A percentile compares a stretch with the other conserved stretches of the same genome.
phyloP scores from a whole-genome alignment of 1,140 invertebrate genomes.

The Triops cancriformis region DNA sequence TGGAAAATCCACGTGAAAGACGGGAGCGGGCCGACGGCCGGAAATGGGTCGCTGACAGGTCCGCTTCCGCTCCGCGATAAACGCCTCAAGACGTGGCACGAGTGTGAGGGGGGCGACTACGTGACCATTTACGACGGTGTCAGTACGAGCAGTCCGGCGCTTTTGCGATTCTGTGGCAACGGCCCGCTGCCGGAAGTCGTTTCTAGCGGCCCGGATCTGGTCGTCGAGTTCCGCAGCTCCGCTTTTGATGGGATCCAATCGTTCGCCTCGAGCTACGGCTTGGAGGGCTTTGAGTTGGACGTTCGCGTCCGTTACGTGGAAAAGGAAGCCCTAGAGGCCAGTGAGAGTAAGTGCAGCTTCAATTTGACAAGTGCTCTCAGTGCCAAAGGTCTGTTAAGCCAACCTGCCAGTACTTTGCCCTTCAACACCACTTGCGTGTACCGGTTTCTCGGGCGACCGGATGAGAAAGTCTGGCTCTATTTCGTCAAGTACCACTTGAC shows the following conservation, averaged over 20 bases:
- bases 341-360: constrained; percentile 76
- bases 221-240: constrained; percentile 82
- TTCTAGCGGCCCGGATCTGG: constrained; percentile 72
- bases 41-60: constrained; percentile 7
- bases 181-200: constrained; percentile 62
- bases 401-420: constrained; percentile 68
- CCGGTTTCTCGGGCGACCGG: constrained; percentile 54
- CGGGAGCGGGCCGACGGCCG: constrained; percentile 7
- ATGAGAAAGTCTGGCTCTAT: constrained; percentile 63
- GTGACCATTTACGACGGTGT: constrained; percentile 84
- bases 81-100: constrained; percentile 58
- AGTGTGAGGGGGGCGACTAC: constrained; percentile 79
- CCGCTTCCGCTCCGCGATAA: constrained; percentile 33
- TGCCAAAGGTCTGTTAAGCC: constrained; percentile 56
- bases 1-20: constrained; percentile 23
- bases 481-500: constrained; percentile 69
- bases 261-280: constrained; percentile 48
- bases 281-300: constrained; percentile 79
- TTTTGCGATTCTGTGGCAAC: constrained; percentile 80
- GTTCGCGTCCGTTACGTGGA: constrained; percentile 42
- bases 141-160: constrained; percentile 74
- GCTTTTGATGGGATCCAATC: constrained; percentile 71
- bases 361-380: constrained; percentile 67
- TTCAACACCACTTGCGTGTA: constrained; percentile 79
- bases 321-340: constrained; percentile 39